Percentiles rank a stretch among this genome's conserved stretches.
Conservation (phyloP, 2,797 vertebrate genomes). For the Acanthis flammea region DNA sequence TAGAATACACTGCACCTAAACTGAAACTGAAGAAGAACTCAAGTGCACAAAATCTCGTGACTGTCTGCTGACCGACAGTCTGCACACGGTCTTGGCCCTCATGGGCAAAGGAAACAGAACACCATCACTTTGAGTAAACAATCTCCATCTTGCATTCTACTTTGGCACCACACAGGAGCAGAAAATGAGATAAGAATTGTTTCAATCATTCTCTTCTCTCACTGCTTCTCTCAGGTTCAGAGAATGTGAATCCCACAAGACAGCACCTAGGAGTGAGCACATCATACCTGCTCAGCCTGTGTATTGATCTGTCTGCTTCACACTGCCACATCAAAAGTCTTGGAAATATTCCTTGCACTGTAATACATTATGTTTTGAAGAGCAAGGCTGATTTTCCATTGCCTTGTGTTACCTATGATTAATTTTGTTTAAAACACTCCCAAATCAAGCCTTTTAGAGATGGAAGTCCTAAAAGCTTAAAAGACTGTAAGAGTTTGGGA, state of each 20-base stretch:
- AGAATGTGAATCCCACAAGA: background rate
- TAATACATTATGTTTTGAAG: background rate
- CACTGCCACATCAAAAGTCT: background rate
- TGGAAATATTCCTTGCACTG: background rate
- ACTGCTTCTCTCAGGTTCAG: background rate
- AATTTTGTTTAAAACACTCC: background rate
- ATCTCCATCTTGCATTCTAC: background rate
- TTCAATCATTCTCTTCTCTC: background rate
- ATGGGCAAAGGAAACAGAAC: fast-evolving
- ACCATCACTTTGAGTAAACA: background rate
- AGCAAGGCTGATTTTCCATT: background rate
- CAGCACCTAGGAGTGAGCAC: fast-evolving
- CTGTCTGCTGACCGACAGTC: background rate
- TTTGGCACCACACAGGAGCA: background rate
- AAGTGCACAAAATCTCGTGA: background rate
- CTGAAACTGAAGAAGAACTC: background rate
- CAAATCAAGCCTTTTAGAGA: background rate
- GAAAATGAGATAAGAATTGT: background rate
- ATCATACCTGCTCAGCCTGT: background rate
- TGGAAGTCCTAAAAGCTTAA: background rate
- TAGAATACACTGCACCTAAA: background rate
- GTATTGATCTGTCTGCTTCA: background rate
- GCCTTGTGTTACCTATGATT: background rate
- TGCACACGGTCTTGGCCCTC: background rate
- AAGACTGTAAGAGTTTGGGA: background rate